phyloP scores from a whole-genome alignment of 2,113 vertebrate genomes.

The Callipepla squamata region DNA sequence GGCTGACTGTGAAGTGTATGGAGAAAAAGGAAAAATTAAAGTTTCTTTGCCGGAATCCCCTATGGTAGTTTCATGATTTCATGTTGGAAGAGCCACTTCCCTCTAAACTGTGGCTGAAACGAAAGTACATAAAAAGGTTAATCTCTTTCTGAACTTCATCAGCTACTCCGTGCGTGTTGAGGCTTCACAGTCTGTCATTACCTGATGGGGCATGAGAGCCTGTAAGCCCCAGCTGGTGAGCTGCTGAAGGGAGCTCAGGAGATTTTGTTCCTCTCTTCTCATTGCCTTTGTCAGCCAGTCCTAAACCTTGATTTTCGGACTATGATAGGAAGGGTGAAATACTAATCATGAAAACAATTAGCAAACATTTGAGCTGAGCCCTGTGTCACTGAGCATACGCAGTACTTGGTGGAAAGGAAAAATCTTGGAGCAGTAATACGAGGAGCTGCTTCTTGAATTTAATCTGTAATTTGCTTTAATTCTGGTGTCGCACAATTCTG shows the following conservation, averaged over 20 bases:
- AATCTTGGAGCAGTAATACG: not conserved
- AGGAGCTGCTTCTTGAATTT: not conserved
- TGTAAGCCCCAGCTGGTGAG: accelerated
- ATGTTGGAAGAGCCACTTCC: not conserved
- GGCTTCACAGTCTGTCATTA: not conserved
- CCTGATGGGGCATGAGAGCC: not conserved
- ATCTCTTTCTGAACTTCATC: not conserved
- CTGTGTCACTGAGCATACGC: not conserved
- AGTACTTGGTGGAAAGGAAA: not conserved
- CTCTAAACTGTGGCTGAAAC: not conserved
- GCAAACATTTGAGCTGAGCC: not conserved
- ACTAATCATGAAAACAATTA: not conserved
- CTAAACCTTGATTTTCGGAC: not conserved
- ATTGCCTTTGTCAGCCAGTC: not conserved
- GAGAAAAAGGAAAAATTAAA: not conserved
- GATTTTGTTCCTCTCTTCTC: not conserved
- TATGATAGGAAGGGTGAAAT: not conserved
- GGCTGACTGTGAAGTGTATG: not conserved
- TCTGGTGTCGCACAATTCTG: not conserved
- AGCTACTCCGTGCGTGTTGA: not conserved
- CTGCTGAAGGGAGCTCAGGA: not conserved
- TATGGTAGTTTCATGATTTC: not conserved
- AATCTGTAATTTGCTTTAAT: not conserved
- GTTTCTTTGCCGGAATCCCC: not conserved
- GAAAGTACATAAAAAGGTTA: not conserved